A percentile compares a stretch with the other conserved stretches of the same genome.
Evolutionary conservation across 2,888 invertebrate species (phyloP).

Genomic region (Synergus japonicus): DNA sequence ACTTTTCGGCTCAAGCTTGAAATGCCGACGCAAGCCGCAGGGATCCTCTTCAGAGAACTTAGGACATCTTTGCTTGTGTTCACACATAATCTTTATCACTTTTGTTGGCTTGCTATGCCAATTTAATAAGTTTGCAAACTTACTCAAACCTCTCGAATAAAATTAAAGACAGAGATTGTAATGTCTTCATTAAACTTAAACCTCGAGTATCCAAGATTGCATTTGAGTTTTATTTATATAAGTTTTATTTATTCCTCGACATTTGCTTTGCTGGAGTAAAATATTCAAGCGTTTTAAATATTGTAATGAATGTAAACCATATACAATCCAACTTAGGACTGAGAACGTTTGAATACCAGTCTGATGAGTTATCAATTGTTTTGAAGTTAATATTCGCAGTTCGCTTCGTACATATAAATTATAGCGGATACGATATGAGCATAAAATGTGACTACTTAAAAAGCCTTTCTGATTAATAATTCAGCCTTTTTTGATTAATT

Average conservation of each 20-base stretch:
- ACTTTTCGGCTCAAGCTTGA: constrained; percentile 63
- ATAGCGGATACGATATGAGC: constrained; percentile 7
- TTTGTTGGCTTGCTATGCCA: background rate
- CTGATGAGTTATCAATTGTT: constrained; percentile 15
- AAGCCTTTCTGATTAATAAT: background rate
- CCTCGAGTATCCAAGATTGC: too few relatives aligned
- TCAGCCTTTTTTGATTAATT: background rate
- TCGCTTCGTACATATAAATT: constrained; percentile 10
- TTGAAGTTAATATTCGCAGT: background rate
- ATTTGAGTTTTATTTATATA: background rate
- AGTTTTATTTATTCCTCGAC: background rate
- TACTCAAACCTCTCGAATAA: background rate
- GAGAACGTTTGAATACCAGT: constrained; percentile 10
- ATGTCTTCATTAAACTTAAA: too few relatives aligned
- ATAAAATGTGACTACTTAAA: constrained; percentile 10
- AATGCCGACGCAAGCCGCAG: constrained; percentile 57
- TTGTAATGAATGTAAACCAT: constrained; percentile 5
- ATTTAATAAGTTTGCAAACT: background rate
- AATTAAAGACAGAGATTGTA: background rate
- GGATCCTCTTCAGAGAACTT: constrained; percentile 33
- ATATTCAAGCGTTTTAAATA: background rate
- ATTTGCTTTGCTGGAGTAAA: background rate
- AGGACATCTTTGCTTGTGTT: constrained; percentile 2
- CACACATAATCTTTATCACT: background rate
- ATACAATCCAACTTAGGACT: constrained; percentile 16